A percentile compares a stretch with the other conserved stretches of the same genome.
phyloP scores from a whole-genome alignment of 2,113 vertebrate species.

The Trochalopteron elliotii region DNA sequence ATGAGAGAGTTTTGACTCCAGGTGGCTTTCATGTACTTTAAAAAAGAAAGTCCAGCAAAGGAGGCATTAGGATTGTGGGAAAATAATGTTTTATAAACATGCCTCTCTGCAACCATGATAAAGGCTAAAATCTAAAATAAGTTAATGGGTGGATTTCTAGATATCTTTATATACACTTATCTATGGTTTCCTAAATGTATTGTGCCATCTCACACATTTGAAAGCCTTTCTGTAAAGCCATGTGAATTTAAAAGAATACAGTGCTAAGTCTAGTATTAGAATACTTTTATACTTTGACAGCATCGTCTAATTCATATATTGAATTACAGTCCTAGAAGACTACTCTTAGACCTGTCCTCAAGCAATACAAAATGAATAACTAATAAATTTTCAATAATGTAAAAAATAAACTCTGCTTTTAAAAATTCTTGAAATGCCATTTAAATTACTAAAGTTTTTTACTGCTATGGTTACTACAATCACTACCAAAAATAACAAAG shows the following conservation, averaged over 20 bases:
- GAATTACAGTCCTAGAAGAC: not conserved
- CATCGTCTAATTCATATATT: not conserved
- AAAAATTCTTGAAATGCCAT: conserved; percentile 14
- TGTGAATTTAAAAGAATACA: not conserved
- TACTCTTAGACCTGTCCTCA: not conserved
- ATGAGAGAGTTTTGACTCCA: not conserved
- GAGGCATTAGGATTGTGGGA: not conserved
- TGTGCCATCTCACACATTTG: not conserved
- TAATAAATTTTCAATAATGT: not conserved
- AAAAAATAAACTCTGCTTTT: not conserved
- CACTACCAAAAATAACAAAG: conserved; percentile 20
- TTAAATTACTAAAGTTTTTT: conserved; percentile 9
- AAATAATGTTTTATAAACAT: not conserved
- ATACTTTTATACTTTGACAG: not conserved
- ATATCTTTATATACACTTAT: not conserved
- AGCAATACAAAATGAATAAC: not conserved
- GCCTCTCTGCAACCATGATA: not conserved
- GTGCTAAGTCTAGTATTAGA: not conserved
- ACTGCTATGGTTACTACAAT: not conserved
- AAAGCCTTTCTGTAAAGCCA: not conserved
- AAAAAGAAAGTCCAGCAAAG: not conserved
- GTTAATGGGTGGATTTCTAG: not conserved
- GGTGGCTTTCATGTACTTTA: not conserved
- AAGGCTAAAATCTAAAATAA: not conserved
- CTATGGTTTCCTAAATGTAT: not conserved